Evolutionary conservation across 2,888 invertebrate genomes (phyloP).

Genomic region (Panorpa germanica): DNA sequence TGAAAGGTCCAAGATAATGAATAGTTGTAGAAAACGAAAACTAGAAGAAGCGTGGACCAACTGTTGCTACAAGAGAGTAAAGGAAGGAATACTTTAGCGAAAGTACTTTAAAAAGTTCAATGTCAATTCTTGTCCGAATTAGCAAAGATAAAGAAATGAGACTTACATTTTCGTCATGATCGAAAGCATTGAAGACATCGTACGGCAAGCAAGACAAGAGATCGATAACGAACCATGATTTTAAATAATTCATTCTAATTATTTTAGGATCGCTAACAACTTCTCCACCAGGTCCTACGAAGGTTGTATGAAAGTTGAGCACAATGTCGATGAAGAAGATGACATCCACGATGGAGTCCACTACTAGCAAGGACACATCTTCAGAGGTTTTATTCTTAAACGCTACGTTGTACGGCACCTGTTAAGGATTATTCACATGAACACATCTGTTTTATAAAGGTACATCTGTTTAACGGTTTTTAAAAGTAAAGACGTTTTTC

Average conservation of each 20-base stretch:
- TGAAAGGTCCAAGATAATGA: too few species aligned
- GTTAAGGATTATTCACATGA: too few species aligned
- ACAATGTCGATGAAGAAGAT: conserved; percentile 99
- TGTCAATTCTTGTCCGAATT: too few species aligned
- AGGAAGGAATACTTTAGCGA: too few species aligned
- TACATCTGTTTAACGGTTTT: too few species aligned
- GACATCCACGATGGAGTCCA: conserved; percentile 97
- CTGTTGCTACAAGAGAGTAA: too few species aligned
- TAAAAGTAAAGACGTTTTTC: too few species aligned
- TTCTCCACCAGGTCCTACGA: conserved; percentile 90
- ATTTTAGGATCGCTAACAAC: conserved; percentile 98
- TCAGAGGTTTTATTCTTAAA: conserved; percentile 99
- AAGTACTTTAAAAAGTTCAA: too few species aligned
- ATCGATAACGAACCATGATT: conserved; percentile 99
- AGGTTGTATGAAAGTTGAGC: conserved; percentile 99
- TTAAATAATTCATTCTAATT: conserved; percentile 95
- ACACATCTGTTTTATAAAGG: too few species aligned
- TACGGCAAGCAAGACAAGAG: conserved; percentile 97
- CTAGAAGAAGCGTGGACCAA: too few species aligned
- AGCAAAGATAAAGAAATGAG: too few species aligned
- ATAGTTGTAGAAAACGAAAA: too few species aligned
- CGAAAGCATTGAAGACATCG: conserved; percentile 99
- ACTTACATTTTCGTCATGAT: conserved; percentile 92
- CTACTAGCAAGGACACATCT: conserved; percentile 84
- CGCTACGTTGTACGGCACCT: conserved; percentile 98